Base-by-base conservation (phyloP, 2,888 invertebrate genomes). In the Gari tellinella region DNA sequence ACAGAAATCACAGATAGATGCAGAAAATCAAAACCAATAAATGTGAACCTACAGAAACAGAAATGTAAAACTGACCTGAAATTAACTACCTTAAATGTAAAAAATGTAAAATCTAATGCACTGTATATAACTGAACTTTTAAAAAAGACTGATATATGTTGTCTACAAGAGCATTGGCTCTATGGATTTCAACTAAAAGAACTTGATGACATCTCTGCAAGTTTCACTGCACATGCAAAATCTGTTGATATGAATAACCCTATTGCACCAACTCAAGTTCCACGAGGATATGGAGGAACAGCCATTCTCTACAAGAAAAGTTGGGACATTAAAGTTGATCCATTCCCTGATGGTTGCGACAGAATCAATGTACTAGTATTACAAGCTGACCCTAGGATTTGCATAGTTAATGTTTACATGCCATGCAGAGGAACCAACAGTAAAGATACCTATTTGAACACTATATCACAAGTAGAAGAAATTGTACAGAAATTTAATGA, bases 111-210 rank as follows among this genome's bases (percentile, higher is more conserved):
- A 12, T n/a, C 51, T 15, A 51, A 51, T 26, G n/a, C 4, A 23
- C 26, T 51, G 2, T 51, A 15, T n/a, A 4, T 51, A 26, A n/a
- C 23, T 15, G 17, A 17, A 15, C 17, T 51, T n/a, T 8, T 26
- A 25, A 15, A 3, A 2, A 51, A 23, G 2, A 23, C 26, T 14
- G 51, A 51, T 15, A 51, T 51, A n/a, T 12, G 15, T n/a, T 52
- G 52, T 37, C 26, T 52, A 26, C 51, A 51, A 17, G 51, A 51
- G n/a, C 51, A 51, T 26, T 51, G 51, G 51, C 51, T 51, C 15
- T 51, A 25, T 17, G 1, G 17, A 14, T 25, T 26, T 14, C 31
- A 51, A 15, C 12, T 26, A 12, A 15, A 25, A 5, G 12, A 15
- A 21, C 51, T 51, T 12, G 51, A 26, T 26, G 17, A 17, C 10